Base-by-base conservation (phyloP, 2,113 vertebrate species). In the Ancistrus triradiatus region DNA sequence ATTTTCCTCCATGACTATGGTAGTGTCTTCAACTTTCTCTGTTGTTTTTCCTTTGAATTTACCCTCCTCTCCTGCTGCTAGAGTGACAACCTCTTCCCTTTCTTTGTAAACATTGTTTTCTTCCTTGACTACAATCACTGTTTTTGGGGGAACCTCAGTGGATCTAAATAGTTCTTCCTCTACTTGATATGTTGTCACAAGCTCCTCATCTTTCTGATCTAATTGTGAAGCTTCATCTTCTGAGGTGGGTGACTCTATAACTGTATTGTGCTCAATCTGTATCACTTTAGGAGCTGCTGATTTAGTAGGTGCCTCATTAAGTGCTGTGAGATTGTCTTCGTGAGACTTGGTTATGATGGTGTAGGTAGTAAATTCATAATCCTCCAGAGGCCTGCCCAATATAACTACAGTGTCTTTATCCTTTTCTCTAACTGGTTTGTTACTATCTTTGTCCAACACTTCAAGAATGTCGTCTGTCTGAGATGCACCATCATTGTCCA, bases 311-410 rank as follows among this genome's bases (percentile, higher is more conserved):
- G 21, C 27, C 15, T 61, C 24, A 17, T 21, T 24, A 48, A 40
- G 4, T 21, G 28, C n/a, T 15, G 58, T 22, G 9, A 51, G 66
- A 25, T 76, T 60, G 42, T 81, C 74, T 27, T 77, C 74, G 11
- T 9, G 14, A 22, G 60, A 66, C 42, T 77, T 63, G 17, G 73
- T 60, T 21, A 33, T 9, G 21, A 44, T 62, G 17, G 27, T 28
- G 0, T 64, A 44, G 18, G 70, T 72, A n/a, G 64, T 56, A 22
- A 72, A 61, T 49, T 74, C 76, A 17, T 66, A 49, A 18, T 81
- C 74, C n/a, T 69, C 73, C 25, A 75, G 55, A 9, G 31, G 33
- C 5, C 6, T 38, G 40, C 57, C 48, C 44, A 35, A 53, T 5
- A 74, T 61, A 60, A 47, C 8, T 27, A 17, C 44, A 1, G 51